Conservation (phyloP, 2,888 invertebrate genomes). For the Sthenelais limicola region DNA sequence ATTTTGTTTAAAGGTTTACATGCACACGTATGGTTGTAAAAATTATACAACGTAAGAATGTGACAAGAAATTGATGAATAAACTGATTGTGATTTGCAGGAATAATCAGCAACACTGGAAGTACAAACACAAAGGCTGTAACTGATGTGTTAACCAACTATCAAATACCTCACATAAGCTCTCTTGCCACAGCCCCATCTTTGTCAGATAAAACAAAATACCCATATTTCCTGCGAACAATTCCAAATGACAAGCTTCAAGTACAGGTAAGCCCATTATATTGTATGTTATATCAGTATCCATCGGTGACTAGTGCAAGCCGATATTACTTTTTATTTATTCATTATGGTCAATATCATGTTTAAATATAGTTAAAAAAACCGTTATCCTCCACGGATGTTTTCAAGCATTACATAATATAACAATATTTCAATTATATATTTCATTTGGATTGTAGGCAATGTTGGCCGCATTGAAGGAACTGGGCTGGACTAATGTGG, state of each 20-base stretch:
- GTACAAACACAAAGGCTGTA: constrained; percentile 75
- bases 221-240: constrained; percentile 64
- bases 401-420: neutral
- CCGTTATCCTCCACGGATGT: neutral
- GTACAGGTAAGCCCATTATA: constrained; percentile 56
- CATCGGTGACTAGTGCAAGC: neutral
- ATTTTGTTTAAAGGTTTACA: too few relatives aligned
- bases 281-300: neutral
- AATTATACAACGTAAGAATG: too few relatives aligned
- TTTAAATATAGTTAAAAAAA: neutral
- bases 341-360: neutral
- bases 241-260: constrained; percentile 63
- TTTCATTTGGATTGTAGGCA: constrained; percentile 57
- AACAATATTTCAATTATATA: neutral
- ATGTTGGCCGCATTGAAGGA: constrained; percentile 66
- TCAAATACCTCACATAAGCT: constrained; percentile 74
- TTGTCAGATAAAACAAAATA: constrained; percentile 57
- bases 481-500: constrained; percentile 72
- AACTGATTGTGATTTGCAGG: constrained; percentile 72
- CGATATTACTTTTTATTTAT: neutral
- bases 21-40: too few relatives aligned
- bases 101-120: constrained; percentile 75
- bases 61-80: too few relatives aligned
- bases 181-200: constrained; percentile 55
- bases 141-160: constrained; percentile 75